A percentile compares a stretch with the other conserved stretches of the same genome.
These are phyloP conservation scores for Dusona sp. DNA, from an alignment of 2,888 invertebrate genomes.

Conservation along the genomic window DNA sequence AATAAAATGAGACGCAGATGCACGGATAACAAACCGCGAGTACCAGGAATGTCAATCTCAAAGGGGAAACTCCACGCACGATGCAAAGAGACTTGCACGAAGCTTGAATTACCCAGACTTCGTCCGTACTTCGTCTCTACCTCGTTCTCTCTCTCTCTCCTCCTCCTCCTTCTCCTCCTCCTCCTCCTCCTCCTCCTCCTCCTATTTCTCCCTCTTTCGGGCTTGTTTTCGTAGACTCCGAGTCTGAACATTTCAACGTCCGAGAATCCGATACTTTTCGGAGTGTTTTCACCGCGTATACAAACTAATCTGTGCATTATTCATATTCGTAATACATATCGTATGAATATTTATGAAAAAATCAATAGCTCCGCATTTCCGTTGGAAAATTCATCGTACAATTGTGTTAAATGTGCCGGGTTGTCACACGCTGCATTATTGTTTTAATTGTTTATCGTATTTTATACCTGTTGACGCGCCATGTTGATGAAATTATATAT, in stretches of 20 bases:
- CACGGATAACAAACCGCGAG: constrained; percentile 61
- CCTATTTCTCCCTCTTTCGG: neutral
- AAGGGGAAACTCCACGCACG: constrained; percentile 57
- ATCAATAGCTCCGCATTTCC: constrained; percentile 11
- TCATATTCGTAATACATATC: constrained; percentile 8
- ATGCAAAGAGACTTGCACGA: constrained; percentile 61
- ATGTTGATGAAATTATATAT: constrained; percentile 29
- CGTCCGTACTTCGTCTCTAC: neutral
- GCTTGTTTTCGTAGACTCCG: constrained; percentile 17
- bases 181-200: neutral
- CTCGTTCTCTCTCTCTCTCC: constrained; percentile 11
- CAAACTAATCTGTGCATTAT: constrained; percentile 2
- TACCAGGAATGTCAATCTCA: constrained; percentile 58
- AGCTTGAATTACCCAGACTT: constrained; percentile 61
- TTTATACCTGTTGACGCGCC: constrained; percentile 54
- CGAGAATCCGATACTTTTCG: constrained; percentile 2
- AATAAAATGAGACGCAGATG: constrained; percentile 56
- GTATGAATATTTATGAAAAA: constrained; percentile 44
- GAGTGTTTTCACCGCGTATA: neutral
- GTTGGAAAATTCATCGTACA: constrained; percentile 5
- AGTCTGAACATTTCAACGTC: constrained; percentile 5
- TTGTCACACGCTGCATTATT: constrained; percentile 12
- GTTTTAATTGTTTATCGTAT: constrained; percentile 53
- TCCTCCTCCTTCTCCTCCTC: neutral
- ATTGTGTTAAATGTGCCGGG: neutral